These are phyloP conservation scores for Alosa sapidissima DNA, from an alignment of 2,797 vertebrate genomes.

Conservation along the genomic window DNA sequence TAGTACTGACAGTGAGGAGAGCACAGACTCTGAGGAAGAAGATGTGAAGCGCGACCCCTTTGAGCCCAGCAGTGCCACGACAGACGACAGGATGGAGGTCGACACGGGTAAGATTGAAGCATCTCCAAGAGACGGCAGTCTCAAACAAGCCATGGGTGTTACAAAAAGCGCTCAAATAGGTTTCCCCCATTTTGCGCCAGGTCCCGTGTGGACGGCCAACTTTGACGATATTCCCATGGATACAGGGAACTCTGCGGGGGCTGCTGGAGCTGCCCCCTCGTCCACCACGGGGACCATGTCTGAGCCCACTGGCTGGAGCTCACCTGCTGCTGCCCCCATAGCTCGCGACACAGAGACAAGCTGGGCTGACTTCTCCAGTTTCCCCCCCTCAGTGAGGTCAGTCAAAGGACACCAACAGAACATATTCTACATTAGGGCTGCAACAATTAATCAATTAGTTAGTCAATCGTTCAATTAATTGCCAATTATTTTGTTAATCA, in stretches of 20 bases:
- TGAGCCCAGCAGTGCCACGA: constrained; percentile 73
- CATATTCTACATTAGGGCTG: neutral
- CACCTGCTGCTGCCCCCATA: constrained; percentile 64
- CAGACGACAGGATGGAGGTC: constrained; percentile 96
- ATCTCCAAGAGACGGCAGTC: neutral
- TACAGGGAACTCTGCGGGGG: constrained; percentile 79
- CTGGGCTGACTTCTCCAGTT: constrained; percentile 95
- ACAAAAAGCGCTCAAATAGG: neutral
- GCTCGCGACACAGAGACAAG: constrained; percentile 76
- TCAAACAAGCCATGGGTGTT: neutral
- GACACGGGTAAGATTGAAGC: constrained; percentile 78
- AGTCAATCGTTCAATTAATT: too few relatives aligned
- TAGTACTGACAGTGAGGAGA: constrained; percentile 97
- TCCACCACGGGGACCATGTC: constrained; percentile 67
- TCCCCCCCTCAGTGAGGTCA: constrained; percentile 79
- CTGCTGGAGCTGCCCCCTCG: constrained; percentile 54
- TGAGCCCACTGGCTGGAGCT: constrained; percentile 84
- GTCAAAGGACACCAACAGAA: too few relatives aligned
- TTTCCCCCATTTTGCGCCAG: constrained; percentile 58
- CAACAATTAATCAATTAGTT: too few relatives aligned
- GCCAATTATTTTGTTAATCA: too few relatives aligned
- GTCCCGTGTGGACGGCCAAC: constrained; percentile 90
- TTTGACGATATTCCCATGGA: constrained; percentile 97
- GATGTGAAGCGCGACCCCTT: constrained; percentile 90
- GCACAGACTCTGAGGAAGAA: constrained; percentile 96